Evolutionary conservation across 2,797 vertebrate genomes (phyloP).

Genomic region (Platyrinchus mystaceus): DNA sequence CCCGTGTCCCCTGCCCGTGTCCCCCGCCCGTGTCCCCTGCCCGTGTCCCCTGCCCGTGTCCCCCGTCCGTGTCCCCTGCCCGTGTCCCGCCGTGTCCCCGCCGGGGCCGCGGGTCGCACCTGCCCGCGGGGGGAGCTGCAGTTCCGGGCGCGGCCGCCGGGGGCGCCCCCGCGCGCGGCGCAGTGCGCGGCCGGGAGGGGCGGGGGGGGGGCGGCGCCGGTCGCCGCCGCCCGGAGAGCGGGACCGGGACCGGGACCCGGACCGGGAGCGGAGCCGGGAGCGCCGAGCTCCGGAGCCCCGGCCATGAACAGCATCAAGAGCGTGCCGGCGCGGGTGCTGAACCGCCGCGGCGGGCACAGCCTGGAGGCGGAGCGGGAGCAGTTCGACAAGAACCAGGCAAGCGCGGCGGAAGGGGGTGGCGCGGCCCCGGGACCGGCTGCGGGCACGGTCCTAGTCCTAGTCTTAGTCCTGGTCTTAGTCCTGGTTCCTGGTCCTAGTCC

Average conservation of each 20-base stretch:
- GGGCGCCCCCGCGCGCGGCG: not conserved
- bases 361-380: slow-evolving; percentile 92
- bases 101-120: not conserved
- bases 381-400: slow-evolving; percentile 95
- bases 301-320: slow-evolving; percentile 90
- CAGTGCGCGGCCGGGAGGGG: not conserved
- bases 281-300: not conserved
- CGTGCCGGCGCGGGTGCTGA: slow-evolving; percentile 87
- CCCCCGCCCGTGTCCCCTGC: no score
- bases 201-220: not conserved
- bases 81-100: no score
- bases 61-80: no score
- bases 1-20: no score
- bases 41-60: not conserved
- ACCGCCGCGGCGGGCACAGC: slow-evolving; percentile 82
- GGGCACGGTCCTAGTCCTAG: not conserved
- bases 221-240: not conserved
- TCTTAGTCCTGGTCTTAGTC: no score
- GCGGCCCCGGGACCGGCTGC: not conserved
- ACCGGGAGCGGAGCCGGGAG: no score
- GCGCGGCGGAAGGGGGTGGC: not conserved
- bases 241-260: no score
- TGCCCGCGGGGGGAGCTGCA: not conserved
- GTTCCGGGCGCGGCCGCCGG: not conserved
- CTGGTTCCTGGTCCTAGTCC: not conserved